Percentiles rank a stretch among this genome's conserved stretches.
phyloP scores from a whole-genome alignment of 2,888 invertebrate species.

The Ormyrus rosae region DNA sequence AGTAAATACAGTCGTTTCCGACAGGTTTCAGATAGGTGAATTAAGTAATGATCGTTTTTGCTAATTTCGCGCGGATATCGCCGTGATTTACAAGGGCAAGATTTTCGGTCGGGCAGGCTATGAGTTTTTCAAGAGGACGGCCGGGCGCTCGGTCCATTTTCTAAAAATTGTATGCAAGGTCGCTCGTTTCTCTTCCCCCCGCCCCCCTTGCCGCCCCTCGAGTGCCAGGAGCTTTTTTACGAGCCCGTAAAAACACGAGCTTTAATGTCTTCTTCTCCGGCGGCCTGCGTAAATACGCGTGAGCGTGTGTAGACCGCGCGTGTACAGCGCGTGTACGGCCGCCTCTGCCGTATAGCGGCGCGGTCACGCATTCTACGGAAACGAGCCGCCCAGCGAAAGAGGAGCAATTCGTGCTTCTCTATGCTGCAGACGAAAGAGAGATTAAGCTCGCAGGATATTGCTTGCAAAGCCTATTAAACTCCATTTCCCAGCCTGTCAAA shows the following conservation, averaged over 20 bases:
- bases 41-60: no score
- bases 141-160: constrained; percentile 32
- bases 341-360: not conserved
- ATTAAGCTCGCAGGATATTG: constrained; percentile 53
- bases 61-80: no score
- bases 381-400: not conserved
- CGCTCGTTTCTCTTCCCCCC: constrained; percentile 35
- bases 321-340: no score
- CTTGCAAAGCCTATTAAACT: not conserved
- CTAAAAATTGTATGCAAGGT: constrained; percentile 53
- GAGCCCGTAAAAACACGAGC: constrained; percentile 49
- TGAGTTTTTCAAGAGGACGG: constrained; percentile 43
- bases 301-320: not conserved
- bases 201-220: not conserved
- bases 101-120: not conserved
- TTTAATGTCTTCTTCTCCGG: constrained; percentile 35
- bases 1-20: no score
- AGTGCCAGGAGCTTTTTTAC: constrained; percentile 31
- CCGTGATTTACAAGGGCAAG: no score
- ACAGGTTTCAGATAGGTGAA: no score
- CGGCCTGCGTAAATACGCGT: not conserved
- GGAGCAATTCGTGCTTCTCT: not conserved
- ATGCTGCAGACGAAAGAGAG: constrained; percentile 9
- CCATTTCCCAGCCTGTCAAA: no score
- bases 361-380: constrained; percentile 30